Base-by-base conservation (phyloP, 2,797 vertebrate species). In the Parambassis ranga region DNA sequence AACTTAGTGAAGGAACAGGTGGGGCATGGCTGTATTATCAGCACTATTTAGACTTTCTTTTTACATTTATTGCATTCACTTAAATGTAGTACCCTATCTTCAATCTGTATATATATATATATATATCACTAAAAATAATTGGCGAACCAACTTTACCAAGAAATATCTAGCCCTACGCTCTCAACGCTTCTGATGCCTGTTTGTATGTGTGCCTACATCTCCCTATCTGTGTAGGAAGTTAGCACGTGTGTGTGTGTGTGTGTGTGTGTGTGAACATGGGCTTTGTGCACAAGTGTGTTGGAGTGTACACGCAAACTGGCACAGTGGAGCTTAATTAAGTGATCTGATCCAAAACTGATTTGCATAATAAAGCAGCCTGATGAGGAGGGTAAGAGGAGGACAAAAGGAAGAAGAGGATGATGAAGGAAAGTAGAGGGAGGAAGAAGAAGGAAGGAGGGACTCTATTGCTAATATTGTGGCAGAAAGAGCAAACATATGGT, bases 261-360 rank as follows among this genome's bases (percentile, higher is more conserved):
- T 32, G 9, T 38, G 52, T 35, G 47, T 56, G 32, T 16, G 23
- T 18, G 22, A 39, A n/a, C 24, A 43, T 22, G 32, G 32, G 30
- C 11, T 22, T 39, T 60, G 24, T 23, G 18, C 3, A 46, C 14
- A 51, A 41, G 46, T 37, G 42, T 24, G 33, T 22, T 50, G 24
- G 22, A 18, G 18, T 7, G 22, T 10, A 6, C 20, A 6, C 4
- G 14, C 26, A 67, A 70, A 79, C 64, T 66, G 75, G 78, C 71
- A 57, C 60, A 49, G 63, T 57, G 66, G 70, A 53, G 80, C 74
- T 76, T 87, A 90, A 91, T 90, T 89, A 90, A 85, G 85, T 71
- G 74, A 81, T 91, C 78, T 66, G 78, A 90, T 90, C 85, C 82
- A 68, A 65, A 57, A 41, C 53, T 66, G 46, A 90, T 91, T 89